Conservation (phyloP, 2,797 vertebrate genomes). For the Eulemur mongoz region DNA sequence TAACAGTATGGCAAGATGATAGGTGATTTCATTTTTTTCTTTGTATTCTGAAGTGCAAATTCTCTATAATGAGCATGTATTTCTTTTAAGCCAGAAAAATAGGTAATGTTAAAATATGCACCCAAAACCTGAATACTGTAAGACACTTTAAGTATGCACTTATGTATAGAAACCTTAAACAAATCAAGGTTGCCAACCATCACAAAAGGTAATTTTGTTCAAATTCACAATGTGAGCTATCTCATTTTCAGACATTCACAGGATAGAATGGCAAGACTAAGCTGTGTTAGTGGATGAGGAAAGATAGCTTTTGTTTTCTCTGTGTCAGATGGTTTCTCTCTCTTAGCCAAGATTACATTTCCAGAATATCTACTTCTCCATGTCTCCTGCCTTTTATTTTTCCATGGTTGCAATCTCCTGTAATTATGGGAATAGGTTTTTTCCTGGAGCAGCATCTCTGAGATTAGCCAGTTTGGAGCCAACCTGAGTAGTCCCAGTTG, state of each 20-base stretch:
- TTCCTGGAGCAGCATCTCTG: slow-evolving; percentile 52
- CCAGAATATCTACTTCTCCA: slow-evolving; percentile 4
- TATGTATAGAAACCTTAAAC: background rate
- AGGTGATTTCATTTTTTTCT: background rate
- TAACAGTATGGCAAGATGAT: background rate
- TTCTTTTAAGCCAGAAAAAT: slow-evolving; percentile 32
- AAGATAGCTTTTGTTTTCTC: background rate
- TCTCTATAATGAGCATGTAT: background rate
- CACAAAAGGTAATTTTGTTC: background rate
- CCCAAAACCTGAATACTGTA: background rate
- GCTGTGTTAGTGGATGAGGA: background rate
- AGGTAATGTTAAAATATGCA: background rate
- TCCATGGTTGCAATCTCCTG: slow-evolving; percentile 22
- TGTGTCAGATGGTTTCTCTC: background rate
- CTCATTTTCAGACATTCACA: background rate
- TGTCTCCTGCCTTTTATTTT: slow-evolving; percentile 16
- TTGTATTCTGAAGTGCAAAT: background rate
- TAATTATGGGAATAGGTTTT: slow-evolving; percentile 12
- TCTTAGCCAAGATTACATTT: slow-evolving; percentile 53
- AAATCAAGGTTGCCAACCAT: background rate
- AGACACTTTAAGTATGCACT: background rate
- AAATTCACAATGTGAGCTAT: background rate
- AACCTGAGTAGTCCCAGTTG: slow-evolving; percentile 60
- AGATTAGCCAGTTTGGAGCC: slow-evolving; percentile 64
- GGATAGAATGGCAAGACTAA: background rate